Evolutionary conservation across 2,113 vertebrate genomes (phyloP), one percentile per base, ranked within the genome.

Genomic region (Nerophis lumbriciformis): DNA sequence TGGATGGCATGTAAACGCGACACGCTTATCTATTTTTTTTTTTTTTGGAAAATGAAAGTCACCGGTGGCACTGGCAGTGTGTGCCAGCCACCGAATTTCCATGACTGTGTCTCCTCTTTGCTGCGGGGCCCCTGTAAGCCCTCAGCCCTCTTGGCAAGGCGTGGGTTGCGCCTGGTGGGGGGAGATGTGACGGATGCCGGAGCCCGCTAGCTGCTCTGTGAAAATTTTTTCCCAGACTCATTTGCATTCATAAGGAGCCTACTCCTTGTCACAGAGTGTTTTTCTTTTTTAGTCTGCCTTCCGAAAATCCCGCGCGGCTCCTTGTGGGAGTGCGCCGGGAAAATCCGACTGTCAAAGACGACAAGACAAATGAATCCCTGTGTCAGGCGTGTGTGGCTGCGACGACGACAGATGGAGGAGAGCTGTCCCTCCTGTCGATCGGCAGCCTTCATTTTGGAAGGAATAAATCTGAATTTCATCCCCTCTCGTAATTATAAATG

Each of bases 191-290:
- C 90, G 91, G 91, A 91, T 92, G 89, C 92, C 80, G 85, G 89
- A 91, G 88, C 82, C 90, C 59, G 86, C 83, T 89, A 79, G 89
- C 88, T 90, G 90, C 90, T 90, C 90, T 88, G 74, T 92, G 92
- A 92, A 90, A 92, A 91, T 53, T 53, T 36, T 47, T 93, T 94
- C 90, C 91, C 90, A 85, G 88, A 92, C 93, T 94, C 94, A 97
- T 98, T 96, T 95, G 94, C 94, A 97, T 98, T 96, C 95, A 96
- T 97, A 95, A 96, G 95, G 93, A 95, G 94, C 92, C 93, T 93
- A 93, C 93, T 95, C 94, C 93, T 94, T 95, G 95, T 97, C 95
- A 95, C 92, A 90, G 94, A 93, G 92, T 93, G 93, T 96, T 94
- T 97, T 94, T 44, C 74, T 85, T 83, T 88, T 83, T 87, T 81